These are phyloP conservation scores for Ctenosaura bakeri DNA, from an alignment of 2,797 vertebrate genomes.

Conservation along the genomic window DNA sequence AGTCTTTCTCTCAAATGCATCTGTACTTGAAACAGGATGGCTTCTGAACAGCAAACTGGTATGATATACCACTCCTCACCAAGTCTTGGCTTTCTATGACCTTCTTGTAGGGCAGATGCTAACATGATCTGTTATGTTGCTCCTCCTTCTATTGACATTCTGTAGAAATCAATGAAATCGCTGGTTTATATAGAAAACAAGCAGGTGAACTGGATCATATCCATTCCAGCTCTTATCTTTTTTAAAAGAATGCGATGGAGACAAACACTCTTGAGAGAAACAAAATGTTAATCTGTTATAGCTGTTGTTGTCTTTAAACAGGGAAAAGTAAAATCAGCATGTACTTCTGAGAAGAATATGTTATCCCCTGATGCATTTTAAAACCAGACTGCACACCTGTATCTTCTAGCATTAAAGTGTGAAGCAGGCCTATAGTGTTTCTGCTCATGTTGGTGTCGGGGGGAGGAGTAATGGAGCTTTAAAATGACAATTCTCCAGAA, in stretches of 20 bases:
- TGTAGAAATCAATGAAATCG: neutral
- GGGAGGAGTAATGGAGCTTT: neutral
- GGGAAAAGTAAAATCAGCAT: neutral
- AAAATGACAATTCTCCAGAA: neutral
- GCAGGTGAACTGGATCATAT: neutral
- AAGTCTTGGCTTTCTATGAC: neutral
- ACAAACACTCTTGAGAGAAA: neutral
- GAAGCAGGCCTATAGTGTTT: neutral
- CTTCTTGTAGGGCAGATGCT: neutral
- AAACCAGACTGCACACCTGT: neutral
- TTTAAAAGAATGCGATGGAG: neutral
- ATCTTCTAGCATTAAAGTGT: neutral
- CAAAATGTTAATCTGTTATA: neutral
- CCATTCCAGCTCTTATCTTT: neutral
- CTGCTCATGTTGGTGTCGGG: neutral
- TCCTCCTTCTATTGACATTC: neutral
- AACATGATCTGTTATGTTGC: neutral
- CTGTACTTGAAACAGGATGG: neutral
- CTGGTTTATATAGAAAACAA: neutral
- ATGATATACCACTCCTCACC: neutral
- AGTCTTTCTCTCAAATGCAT: neutral
- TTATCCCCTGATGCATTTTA: neutral
- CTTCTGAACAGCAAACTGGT: neutral
- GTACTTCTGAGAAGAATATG: neutral
- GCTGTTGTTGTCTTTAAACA: neutral